Evolutionary conservation across 2,113 vertebrate species (phyloP).

Genomic region (Natator depressus): DNA sequence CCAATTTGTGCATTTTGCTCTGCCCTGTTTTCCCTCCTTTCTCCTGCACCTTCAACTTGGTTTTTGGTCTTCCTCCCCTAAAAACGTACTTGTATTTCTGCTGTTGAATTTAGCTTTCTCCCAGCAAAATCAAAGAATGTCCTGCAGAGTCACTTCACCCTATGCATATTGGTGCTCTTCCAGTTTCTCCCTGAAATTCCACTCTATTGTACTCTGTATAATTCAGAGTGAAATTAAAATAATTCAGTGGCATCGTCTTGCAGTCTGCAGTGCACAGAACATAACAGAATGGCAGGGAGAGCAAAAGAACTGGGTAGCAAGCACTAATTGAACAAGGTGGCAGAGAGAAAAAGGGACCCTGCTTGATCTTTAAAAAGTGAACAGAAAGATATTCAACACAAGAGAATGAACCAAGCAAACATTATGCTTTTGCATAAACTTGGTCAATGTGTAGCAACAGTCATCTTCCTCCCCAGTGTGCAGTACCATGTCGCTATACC

Average conservation of each 20-base stretch:
- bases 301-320: neutral
- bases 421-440: neutral
- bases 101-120: slow-evolving; percentile 13
- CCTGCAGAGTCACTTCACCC: neutral
- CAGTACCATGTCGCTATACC: no score
- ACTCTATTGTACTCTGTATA: neutral
- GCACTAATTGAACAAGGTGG: neutral
- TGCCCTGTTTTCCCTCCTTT: neutral
- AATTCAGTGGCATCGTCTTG: neutral
- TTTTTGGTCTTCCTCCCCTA: no score
- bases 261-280: neutral
- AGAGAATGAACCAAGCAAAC: neutral
- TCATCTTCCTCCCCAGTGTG: neutral
- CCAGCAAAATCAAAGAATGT: no score
- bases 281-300: neutral
- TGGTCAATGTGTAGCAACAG: neutral
- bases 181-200: neutral
- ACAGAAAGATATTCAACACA: neutral
- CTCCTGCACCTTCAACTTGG: neutral
- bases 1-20: neutral
- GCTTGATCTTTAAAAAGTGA: neutral
- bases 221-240: neutral
- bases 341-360: neutral
- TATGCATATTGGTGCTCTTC: neutral
- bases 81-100: slow-evolving; percentile 6